Conservation (phyloP, 2,113 vertebrate species). For the Pseudorasbora parva region DNA sequence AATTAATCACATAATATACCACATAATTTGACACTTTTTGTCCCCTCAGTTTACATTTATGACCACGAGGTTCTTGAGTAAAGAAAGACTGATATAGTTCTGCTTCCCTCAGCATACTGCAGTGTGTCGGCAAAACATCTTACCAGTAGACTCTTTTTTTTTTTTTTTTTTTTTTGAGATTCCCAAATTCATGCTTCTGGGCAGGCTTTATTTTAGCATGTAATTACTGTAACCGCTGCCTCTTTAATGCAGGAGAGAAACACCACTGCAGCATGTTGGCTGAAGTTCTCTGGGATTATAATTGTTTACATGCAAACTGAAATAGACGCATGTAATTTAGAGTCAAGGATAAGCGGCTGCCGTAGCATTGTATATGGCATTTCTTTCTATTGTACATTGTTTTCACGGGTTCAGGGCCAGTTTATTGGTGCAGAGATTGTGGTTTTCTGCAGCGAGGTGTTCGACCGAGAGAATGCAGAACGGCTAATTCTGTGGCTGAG, state of each 20-base stretch:
- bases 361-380: neutral
- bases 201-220: conserved; percentile 33
- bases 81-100: neutral
- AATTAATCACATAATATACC: neutral
- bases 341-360: conserved; percentile 3
- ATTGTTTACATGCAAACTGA: conserved; percentile 41
- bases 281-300: conserved; percentile 10
- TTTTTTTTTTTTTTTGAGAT: neutral
- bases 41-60: neutral
- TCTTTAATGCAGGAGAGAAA: conserved; percentile 43
- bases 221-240: conserved; percentile 41
- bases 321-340: conserved; percentile 52
- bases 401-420: conserved; percentile 7
- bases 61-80: neutral
- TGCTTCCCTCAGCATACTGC: neutral
- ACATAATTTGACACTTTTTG: neutral
- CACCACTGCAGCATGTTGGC: conserved; percentile 39
- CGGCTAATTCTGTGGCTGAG: conserved; percentile 28
- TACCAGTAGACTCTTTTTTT: too few relatives aligned
- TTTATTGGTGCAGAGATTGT: conserved; percentile 36
- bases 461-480: conserved; percentile 23
- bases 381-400: neutral
- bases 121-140: neutral
- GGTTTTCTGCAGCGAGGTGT: conserved; percentile 17
- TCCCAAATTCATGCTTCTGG: neutral